A percentile compares a stretch with the other conserved stretches of the same genome.
Conservation (phyloP, 2,888 invertebrate genomes). For the Melanargia galathea region DNA sequence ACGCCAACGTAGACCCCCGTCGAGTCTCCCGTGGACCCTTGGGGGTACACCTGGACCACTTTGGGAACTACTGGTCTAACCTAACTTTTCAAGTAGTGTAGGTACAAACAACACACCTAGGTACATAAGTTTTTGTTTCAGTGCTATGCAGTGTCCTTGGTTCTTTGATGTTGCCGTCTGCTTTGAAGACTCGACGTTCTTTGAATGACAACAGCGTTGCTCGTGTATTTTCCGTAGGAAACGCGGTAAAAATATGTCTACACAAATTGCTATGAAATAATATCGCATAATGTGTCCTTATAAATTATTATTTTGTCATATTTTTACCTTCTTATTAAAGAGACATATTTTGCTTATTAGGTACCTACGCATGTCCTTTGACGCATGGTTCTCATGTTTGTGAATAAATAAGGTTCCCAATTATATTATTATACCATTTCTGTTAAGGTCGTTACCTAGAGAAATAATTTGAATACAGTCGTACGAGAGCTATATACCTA, state of each 20-base stretch:
- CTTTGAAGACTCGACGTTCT: neutral
- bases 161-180: neutral
- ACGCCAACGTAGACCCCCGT: no score
- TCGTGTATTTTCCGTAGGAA: neutral
- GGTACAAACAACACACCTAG: neutral
- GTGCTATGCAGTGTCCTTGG: neutral
- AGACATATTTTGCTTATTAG: neutral
- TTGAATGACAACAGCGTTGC: slow-evolving; percentile 7
- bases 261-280: slow-evolving; percentile 4
- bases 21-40: no score
- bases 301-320: neutral
- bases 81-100: no score
- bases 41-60: no score
- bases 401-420: neutral
- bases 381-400: neutral
- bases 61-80: no score
- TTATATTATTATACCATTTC: neutral
- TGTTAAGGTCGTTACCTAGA: no score
- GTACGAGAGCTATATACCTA: no score
- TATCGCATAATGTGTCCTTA: neutral
- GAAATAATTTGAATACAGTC: no score
- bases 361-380: slow-evolving; percentile 5
- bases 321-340: neutral
- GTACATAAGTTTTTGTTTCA: neutral
- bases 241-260: slow-evolving; percentile 1